phyloP scores from a whole-genome alignment of 2,113 vertebrate species.

The Eurystomus gularis region DNA sequence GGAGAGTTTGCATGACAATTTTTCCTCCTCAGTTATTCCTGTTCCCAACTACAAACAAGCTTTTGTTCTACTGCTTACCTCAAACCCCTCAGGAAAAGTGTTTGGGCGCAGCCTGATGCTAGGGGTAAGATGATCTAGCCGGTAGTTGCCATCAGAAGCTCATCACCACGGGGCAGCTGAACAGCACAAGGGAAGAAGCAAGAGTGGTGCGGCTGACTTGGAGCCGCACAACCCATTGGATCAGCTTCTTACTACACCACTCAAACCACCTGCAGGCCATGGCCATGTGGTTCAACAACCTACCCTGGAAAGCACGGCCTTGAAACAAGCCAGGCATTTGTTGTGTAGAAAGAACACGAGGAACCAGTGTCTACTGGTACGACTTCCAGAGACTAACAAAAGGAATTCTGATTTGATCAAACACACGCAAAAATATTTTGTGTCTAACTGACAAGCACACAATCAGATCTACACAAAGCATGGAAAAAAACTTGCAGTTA shows the following conservation, averaged over 20 bases:
- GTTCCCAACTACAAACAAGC: background rate
- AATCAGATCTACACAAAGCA: background rate
- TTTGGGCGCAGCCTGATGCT: background rate
- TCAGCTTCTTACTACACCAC: background rate
- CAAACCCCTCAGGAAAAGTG: background rate
- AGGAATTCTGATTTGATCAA: background rate
- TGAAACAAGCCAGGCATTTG: constrained; percentile 12
- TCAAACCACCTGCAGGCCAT: background rate
- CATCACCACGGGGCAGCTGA: background rate
- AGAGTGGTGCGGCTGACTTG: background rate
- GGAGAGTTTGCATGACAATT: background rate
- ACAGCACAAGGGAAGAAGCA: background rate
- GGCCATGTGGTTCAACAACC: constrained; percentile 14
- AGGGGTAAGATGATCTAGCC: background rate
- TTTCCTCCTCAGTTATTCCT: background rate
- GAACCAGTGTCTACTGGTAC: background rate
- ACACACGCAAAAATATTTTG: background rate
- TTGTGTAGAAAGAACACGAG: background rate
- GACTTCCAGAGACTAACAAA: background rate
- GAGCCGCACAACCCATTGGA: constrained; percentile 10
- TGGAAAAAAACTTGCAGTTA: background rate
- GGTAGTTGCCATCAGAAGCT: background rate
- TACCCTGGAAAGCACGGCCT: background rate
- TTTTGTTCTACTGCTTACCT: background rate
- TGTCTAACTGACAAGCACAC: background rate